These are phyloP conservation scores for Odontophorus gujanensis DNA, from an alignment of 2,113 vertebrate genomes.

Conservation along the genomic window DNA sequence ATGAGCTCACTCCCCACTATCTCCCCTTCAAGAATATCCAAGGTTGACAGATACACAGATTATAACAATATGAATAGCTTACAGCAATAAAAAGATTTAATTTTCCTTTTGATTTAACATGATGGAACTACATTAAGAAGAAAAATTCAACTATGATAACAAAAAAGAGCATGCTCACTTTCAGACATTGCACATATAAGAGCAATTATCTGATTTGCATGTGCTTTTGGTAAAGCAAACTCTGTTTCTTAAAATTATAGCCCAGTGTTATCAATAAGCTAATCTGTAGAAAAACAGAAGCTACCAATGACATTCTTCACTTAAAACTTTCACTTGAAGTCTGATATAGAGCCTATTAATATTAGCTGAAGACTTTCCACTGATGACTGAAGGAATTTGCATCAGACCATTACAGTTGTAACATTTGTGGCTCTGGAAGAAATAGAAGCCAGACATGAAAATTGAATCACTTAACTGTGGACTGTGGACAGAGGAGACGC, in stretches of 20 bases:
- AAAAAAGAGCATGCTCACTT: not conserved
- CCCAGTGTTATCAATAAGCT: not conserved
- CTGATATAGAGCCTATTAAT: slow-evolving; percentile 3
- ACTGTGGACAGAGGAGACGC: slow-evolving; percentile 34
- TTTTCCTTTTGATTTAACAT: not conserved
- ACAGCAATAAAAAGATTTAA: not conserved
- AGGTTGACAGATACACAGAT: not conserved
- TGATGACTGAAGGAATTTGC: not conserved
- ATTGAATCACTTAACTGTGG: slow-evolving; percentile 40
- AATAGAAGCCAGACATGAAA: slow-evolving; percentile 35
- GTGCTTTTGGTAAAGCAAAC: not conserved
- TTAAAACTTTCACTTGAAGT: slow-evolving; percentile 13
- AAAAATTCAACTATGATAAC: not conserved
- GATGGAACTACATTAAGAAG: not conserved
- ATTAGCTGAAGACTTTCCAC: not conserved
- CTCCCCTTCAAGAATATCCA: not conserved
- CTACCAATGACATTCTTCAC: not conserved
- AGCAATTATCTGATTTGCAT: not conserved
- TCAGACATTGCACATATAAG: not conserved
- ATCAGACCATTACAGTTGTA: not conserved
- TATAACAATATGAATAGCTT: not conserved
- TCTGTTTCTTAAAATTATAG: not conserved
- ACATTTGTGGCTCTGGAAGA: not conserved
- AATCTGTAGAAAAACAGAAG: not conserved
- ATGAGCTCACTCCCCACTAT: not conserved